Conservation (phyloP, 2,113 vertebrate species). For the Aspiorhynchus laticeps region DNA sequence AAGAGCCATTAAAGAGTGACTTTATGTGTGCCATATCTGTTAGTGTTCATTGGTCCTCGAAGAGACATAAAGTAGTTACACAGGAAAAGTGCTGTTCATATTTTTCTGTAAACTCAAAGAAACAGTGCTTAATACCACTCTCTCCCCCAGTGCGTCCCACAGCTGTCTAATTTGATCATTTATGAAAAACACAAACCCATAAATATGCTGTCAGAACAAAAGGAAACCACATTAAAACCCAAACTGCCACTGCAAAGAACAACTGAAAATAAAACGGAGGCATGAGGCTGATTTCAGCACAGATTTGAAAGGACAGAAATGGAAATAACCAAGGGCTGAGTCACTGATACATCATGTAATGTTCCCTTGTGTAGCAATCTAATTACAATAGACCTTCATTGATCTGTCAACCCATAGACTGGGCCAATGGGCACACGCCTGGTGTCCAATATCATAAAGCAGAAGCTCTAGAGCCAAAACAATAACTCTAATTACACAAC, state of each 20-base stretch:
- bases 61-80: constrained; percentile 18
- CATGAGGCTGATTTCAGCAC: neutral
- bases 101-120: constrained; percentile 36
- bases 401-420: neutral
- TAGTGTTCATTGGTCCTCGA: constrained; percentile 36
- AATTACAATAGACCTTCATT: neutral
- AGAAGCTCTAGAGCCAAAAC: constrained; percentile 4
- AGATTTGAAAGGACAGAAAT: constrained; percentile 19
- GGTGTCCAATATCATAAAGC: neutral
- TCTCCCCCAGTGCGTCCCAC: neutral
- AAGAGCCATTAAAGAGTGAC: constrained; percentile 31
- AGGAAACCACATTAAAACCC: constrained; percentile 10
- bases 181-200: constrained; percentile 17
- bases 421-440: neutral
- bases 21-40: neutral
- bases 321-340: neutral
- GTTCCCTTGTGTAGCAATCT: neutral
- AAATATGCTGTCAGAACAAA: constrained; percentile 19
- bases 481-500: neutral
- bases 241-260: neutral
- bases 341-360: neutral
- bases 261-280: constrained; percentile 5
- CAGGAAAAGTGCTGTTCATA: constrained; percentile 48
- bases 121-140: constrained; percentile 21
- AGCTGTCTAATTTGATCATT: constrained; percentile 22